These are phyloP conservation scores for Microctonus brassicae DNA, from an alignment of 2,888 invertebrate species.

Conservation along the genomic window DNA sequence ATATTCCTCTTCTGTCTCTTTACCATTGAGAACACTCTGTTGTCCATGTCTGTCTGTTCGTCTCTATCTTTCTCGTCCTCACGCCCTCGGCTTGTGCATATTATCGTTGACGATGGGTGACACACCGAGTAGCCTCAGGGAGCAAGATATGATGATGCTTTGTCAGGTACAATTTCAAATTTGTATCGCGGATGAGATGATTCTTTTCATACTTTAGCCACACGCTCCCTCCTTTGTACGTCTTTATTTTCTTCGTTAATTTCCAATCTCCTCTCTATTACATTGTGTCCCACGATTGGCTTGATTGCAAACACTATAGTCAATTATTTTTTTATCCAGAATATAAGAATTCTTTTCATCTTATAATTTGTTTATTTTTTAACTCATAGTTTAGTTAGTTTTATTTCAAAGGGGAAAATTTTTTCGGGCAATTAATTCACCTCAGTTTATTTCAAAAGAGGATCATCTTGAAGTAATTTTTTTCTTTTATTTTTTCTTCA, in stretches of 20 bases:
- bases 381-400: no score
- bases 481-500: background rate
- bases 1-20: constrained; percentile 28
- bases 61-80: constrained; percentile 2
- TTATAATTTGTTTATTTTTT: no score
- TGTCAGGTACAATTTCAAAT: constrained; percentile 52
- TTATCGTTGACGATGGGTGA: constrained; percentile 56
- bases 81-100: constrained; percentile 54
- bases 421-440: no score
- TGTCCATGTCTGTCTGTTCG: no score
- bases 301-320: background rate
- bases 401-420: no score
- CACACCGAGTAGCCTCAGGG: constrained; percentile 3
- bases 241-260: background rate
- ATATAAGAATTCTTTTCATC: background rate
- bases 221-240: background rate
- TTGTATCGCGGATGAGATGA: constrained; percentile 46
- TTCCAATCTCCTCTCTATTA: background rate
- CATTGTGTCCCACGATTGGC: background rate
- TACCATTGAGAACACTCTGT: no score
- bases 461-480: no score
- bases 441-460: no score
- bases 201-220: constrained; percentile 37
- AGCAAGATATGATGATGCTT: constrained; percentile 6
- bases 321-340: background rate